These are phyloP conservation scores for Excalfactoria chinensis DNA, from an alignment of 2,113 vertebrate genomes.

Conservation along the genomic window DNA sequence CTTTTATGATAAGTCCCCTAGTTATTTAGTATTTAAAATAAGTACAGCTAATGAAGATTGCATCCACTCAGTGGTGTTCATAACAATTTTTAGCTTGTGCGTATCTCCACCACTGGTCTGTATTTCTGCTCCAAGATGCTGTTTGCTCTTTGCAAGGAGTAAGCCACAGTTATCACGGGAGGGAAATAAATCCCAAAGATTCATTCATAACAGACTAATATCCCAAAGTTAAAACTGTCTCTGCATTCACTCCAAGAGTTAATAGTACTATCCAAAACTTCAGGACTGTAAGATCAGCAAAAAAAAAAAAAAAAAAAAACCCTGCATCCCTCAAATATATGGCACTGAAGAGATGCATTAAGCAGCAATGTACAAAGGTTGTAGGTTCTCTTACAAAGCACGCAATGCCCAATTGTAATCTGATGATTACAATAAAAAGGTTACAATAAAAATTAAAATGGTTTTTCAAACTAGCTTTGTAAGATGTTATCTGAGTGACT, in stretches of 20 bases:
- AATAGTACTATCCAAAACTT: background rate
- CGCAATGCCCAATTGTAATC: background rate
- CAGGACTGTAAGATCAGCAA: background rate
- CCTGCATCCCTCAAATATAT: background rate
- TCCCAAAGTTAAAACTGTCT: background rate
- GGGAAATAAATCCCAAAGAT: background rate
- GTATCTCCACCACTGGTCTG: rapidly evolving
- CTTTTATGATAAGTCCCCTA: background rate
- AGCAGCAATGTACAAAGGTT: background rate
- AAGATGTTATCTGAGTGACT: rapidly evolving
- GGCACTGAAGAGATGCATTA: background rate
- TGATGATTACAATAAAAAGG: background rate
- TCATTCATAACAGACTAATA: background rate
- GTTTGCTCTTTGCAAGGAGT: background rate
- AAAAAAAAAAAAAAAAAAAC: background rate
- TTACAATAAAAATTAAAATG: background rate
- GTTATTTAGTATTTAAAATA: background rate
- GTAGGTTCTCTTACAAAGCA: background rate
- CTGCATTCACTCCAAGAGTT: constrained; percentile 17
- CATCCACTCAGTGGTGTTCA: background rate
- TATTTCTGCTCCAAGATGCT: background rate
- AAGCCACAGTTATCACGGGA: rapidly evolving
- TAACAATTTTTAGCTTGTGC: background rate
- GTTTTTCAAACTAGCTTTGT: background rate
- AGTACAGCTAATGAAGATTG: constrained; percentile 42